Base-by-base conservation (phyloP, 2,113 vertebrate genomes). In the Leucopsar rothschildi region DNA sequence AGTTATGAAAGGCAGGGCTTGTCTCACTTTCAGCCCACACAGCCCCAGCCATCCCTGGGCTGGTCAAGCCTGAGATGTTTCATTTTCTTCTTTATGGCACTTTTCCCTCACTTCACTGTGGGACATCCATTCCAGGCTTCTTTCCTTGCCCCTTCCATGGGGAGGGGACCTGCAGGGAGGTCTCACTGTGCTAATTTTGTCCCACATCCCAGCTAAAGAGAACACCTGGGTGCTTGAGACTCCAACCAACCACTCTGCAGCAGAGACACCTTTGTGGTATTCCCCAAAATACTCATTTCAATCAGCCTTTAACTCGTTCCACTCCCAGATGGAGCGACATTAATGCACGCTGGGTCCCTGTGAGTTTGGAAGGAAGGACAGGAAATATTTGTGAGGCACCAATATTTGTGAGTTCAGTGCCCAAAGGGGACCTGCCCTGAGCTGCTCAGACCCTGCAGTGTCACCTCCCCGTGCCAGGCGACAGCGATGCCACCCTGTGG, bases 401-500 rank as follows among this genome's bases (percentile, higher is more conserved):
- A 9, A 5, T 1, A 17, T 37, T 1, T 0, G 0, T 1, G 25
- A 47, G 3, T 4, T 40, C 57, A 2, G 78, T 0, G 40, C 45
- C 59, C 35, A 7, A 12, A 11, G 18, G 10, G 29, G 15, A 16
- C 15, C 6, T 24, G 17, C 45, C 3, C 65, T 3, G 35, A 25
- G 47, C 47, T 52, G 50, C 50, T 52, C 15, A 5, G 50, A 52
- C 50, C 25, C 50, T 28, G 50, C 50, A 52, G 44, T 28, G 52
- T 42, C 60, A 27, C 21, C 57, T 4, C 10, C 47, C 12, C 6
- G 6, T 4, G 71, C 33, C 23, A 28, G 93, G 57, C 21, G 60
- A 7, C 95, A 69, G 86, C 27, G 82, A 28, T 83, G 96, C 82
- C 96, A 92, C 90, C 95, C 47, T 6, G 93, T 40, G 93, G 95